These are phyloP conservation scores for Oryzias javanicus DNA, from an alignment of 2,113 vertebrate genomes.

Conservation along the genomic window DNA sequence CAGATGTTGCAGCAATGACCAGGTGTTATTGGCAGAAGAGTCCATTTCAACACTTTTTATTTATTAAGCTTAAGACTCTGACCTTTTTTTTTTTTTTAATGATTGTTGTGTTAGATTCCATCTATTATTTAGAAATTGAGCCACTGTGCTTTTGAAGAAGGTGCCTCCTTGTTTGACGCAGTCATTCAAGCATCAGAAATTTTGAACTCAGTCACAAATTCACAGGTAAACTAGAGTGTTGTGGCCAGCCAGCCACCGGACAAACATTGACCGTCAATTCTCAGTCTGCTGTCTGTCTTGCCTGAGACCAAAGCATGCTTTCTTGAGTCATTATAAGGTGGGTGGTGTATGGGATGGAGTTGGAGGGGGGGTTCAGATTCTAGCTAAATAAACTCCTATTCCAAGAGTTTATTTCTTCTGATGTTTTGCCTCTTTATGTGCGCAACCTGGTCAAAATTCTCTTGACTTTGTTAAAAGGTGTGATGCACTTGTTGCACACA, in stretches of 20 bases:
- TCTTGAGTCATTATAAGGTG: not conserved
- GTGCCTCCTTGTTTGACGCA: slow-evolving; percentile 12
- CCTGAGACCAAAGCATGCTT: too few species aligned
- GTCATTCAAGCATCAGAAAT: slow-evolving; percentile 67
- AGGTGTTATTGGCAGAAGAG: slow-evolving; percentile 2
- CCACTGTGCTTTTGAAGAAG: not conserved
- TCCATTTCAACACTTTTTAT: not conserved
- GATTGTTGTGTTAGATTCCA: too few species aligned
- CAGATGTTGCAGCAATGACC: not conserved
- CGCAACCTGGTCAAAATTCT: not conserved
- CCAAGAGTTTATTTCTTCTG: not conserved
- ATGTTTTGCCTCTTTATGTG: slow-evolving; percentile 1
- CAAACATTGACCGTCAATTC: slow-evolving; percentile 86
- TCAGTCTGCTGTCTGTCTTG: slow-evolving; percentile 78
- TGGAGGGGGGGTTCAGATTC: not conserved
- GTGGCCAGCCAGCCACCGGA: slow-evolving; percentile 81
- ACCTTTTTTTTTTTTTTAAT: too few species aligned
- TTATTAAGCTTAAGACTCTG: not conserved
- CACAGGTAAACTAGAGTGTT: slow-evolving; percentile 88
- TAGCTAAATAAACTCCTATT: slow-evolving; percentile 1
- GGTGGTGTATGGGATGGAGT: not conserved
- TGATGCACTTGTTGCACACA: slow-evolving; percentile 22
- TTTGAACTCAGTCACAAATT: slow-evolving; percentile 83
- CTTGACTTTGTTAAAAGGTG: not conserved
- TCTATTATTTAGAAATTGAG: not conserved